phyloP scores from a whole-genome alignment of 2,797 vertebrate genomes.

The Myotis findleyi region DNA sequence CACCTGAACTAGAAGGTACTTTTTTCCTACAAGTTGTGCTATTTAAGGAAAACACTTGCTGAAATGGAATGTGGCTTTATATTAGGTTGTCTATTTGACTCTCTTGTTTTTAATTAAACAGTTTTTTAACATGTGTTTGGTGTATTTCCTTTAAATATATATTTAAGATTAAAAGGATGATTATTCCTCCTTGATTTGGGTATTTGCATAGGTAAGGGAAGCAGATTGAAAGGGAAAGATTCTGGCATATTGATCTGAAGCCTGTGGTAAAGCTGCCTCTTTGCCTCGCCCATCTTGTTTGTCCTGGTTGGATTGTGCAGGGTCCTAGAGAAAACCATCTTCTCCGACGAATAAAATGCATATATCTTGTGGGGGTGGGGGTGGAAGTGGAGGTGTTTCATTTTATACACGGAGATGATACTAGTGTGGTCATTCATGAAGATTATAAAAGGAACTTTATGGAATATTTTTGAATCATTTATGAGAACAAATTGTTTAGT shows the following conservation, averaged over 20 bases:
- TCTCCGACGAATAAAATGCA: slow-evolving; percentile 24
- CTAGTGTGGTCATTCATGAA: slow-evolving; percentile 15
- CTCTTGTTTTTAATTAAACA: not conserved
- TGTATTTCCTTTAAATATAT: not conserved
- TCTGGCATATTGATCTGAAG: slow-evolving; percentile 48
- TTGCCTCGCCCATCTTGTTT: slow-evolving; percentile 87
- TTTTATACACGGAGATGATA: slow-evolving; percentile 41
- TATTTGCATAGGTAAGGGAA: not conserved
- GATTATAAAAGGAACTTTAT: slow-evolving; percentile 34
- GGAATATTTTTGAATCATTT: slow-evolving; percentile 45
- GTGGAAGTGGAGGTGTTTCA: not conserved
- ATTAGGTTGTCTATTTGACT: slow-evolving; percentile 15
- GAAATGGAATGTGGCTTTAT: slow-evolving; percentile 47
- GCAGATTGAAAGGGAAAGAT: slow-evolving; percentile 56
- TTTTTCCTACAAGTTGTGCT: not conserved
- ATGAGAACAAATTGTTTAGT: slow-evolving; percentile 37
- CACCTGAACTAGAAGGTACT: not conserved
- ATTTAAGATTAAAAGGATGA: not conserved
- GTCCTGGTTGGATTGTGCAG: slow-evolving; percentile 60
- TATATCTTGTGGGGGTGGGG: not conserved
- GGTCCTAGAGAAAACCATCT: slow-evolving; percentile 75
- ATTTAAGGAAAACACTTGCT: slow-evolving; percentile 62
- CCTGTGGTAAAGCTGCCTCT: slow-evolving; percentile 77
- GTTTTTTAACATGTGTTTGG: not conserved
- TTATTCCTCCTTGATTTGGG: not conserved